Evolutionary conservation across 37 sponge, comb jelly and placozoan genomes (phyloP).

Genomic region (Oscarella lobularis): DNA sequence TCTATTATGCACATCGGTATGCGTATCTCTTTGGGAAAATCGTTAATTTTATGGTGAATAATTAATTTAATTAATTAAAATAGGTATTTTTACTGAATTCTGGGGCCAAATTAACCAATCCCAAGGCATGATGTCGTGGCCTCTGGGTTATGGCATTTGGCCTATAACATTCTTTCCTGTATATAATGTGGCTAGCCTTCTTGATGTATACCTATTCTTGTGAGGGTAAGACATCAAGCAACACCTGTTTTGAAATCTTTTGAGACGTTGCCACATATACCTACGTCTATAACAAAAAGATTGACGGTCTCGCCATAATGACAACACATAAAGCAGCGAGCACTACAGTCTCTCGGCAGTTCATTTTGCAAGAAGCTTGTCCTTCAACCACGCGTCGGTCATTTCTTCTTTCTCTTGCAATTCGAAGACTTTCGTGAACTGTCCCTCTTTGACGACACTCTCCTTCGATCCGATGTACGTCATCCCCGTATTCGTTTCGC

Average conservation of each 20-base stretch:
- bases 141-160: too few relatives aligned
- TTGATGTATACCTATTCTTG: neutral
- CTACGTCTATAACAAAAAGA: neutral
- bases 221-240: too few relatives aligned
- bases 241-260: too few relatives aligned
- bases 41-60: too few relatives aligned
- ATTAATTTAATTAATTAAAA: too few relatives aligned
- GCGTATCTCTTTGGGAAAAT: too few relatives aligned
- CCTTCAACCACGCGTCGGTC: constrained; percentile 80
- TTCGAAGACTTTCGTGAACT: constrained; percentile 82
- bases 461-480: constrained; percentile 87
- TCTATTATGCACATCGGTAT: constrained; percentile 61
- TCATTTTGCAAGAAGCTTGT: constrained; percentile 70
- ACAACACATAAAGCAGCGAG: neutral
- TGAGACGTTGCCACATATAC: neutral
- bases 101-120: too few relatives aligned
- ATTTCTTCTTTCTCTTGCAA: constrained; percentile 68
- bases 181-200: neutral
- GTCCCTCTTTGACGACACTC: constrained; percentile 49
- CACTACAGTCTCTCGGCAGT: neutral
- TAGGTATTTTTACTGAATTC: too few relatives aligned
- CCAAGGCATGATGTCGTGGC: too few relatives aligned
- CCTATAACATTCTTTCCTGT: neutral
- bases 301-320: neutral
- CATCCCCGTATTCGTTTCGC: constrained; percentile 76